Conservation (phyloP, 2,888 invertebrate species). For the Conomelus anceps region DNA sequence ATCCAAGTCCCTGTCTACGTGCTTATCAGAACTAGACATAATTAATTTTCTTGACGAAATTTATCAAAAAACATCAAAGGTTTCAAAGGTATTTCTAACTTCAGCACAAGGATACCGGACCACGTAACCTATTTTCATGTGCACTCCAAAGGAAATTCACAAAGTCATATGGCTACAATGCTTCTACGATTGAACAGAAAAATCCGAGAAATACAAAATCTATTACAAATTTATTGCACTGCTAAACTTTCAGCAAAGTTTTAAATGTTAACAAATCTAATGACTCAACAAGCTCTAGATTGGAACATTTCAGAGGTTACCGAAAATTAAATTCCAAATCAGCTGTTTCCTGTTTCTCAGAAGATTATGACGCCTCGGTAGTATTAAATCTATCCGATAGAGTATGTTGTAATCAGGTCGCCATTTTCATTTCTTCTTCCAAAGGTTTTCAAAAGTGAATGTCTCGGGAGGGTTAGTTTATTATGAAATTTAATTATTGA, state of each 20-base stretch:
- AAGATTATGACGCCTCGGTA: not conserved
- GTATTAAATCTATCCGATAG: not conserved
- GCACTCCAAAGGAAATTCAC: not conserved
- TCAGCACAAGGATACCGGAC: not conserved
- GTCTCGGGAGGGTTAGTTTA: not conserved
- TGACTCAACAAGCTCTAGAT: not conserved
- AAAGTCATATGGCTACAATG: not conserved
- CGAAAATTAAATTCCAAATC: not conserved
- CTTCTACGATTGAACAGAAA: not conserved
- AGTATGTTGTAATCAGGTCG: not conserved
- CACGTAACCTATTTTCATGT: not conserved
- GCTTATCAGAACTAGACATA: slow-evolving; percentile 10
- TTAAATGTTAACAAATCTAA: not conserved
- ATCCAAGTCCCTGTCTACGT: slow-evolving; percentile 52
- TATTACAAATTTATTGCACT: not conserved
- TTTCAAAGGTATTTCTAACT: not conserved
- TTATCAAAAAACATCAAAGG: not conserved
- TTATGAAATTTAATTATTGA: not conserved
- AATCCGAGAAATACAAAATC: not conserved
- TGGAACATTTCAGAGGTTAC: not conserved
- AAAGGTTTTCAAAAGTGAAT: not conserved
- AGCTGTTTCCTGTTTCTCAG: not conserved
- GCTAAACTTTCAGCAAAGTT: not conserved
- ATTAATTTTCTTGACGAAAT: not conserved
- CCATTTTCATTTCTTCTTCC: not conserved